Evolutionary conservation across 2,888 invertebrate genomes (phyloP).

Genomic region (Lepidocyrtoides sp.): DNA sequence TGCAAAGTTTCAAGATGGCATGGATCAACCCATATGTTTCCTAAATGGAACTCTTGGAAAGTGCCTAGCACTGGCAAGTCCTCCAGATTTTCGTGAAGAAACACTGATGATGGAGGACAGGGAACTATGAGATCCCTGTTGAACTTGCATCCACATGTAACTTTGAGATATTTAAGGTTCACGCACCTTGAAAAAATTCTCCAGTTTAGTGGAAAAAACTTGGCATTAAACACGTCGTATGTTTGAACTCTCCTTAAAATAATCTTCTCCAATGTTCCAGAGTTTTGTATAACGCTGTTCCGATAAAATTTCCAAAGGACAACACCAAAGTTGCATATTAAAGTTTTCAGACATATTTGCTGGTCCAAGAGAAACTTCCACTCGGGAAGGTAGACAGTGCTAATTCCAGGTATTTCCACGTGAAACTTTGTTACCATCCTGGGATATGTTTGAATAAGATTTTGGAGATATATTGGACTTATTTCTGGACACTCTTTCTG

Average conservation of each 20-base stretch:
- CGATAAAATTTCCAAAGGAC: constrained; percentile 78
- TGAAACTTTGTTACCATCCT: constrained; percentile 58
- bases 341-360: constrained; percentile 54
- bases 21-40: constrained; percentile 56
- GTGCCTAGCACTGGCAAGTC: background rate
- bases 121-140: background rate
- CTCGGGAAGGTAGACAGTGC: constrained; percentile 58
- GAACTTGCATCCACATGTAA: constrained; percentile 60
- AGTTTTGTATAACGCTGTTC: constrained; percentile 48
- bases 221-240: constrained; percentile 12
- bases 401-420: constrained; percentile 79
- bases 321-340: constrained; percentile 80
- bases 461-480: constrained; percentile 25
- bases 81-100: constrained; percentile 65
- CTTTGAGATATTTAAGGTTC: constrained; percentile 67
- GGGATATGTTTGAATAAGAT: constrained; percentile 54
- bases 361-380: constrained; percentile 80
- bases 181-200: constrained; percentile 66
- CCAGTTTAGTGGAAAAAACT: constrained; percentile 67
- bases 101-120: constrained; percentile 53
- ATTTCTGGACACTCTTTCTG: constrained; percentile 46
- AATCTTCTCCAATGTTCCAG: constrained; percentile 62
- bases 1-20: constrained; percentile 54
- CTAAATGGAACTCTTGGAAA: constrained; percentile 71
- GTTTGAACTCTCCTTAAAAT: constrained; percentile 72